Base-by-base conservation (phyloP, 1,140 invertebrate genomes). In the Luehdorfia chinensis region DNA sequence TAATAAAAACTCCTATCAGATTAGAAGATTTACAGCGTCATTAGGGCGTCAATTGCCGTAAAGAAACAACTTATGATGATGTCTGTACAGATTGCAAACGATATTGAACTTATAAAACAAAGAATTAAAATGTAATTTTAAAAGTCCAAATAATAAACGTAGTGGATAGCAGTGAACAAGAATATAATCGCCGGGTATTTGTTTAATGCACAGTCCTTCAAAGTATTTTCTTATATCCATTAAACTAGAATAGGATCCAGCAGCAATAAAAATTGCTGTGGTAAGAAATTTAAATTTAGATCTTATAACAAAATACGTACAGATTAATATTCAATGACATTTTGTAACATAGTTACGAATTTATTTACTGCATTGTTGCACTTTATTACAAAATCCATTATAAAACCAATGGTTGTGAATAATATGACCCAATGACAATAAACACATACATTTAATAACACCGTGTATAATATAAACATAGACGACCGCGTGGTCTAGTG, bases 11-110 rank as follows among this genome's bases (percentile, higher is more conserved):
- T n/a, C n/a, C n/a, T n/a, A n/a, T n/a, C n/a, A n/a, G n/a, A 30
- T 30, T 23, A 28, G 15, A 43, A 43, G 39, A 43, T 16, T 43
- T 18, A 43, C 30, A 18, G 39, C 25, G 15, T 30, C 39, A 28
- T 43, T 43, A 43, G 9, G 39, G 4, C 25, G 8, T 30, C 39
- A 30, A 43, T 30, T 43, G 18, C 39, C 27, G 15, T 43, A 14
- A 18, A 7, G 39, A 30, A 18, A 6, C 13, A 16, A 28, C 34
- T 1, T 23, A 19, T 1, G 18, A 21, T 11, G 9, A 1, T 13
- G 9, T 11, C 18, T 7, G 16, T 12, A 12, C 0, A 9, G 4
- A 9, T 4, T 4, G 2, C 28, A 13, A 31, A 31, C 28, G 2
- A 43, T 30, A 28, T 28, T n/a, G 12, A 30, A 11, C 21, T n/a